These are phyloP conservation scores for Eristalis tenax DNA, from an alignment of 2,888 invertebrate genomes.

Conservation along the genomic window DNA sequence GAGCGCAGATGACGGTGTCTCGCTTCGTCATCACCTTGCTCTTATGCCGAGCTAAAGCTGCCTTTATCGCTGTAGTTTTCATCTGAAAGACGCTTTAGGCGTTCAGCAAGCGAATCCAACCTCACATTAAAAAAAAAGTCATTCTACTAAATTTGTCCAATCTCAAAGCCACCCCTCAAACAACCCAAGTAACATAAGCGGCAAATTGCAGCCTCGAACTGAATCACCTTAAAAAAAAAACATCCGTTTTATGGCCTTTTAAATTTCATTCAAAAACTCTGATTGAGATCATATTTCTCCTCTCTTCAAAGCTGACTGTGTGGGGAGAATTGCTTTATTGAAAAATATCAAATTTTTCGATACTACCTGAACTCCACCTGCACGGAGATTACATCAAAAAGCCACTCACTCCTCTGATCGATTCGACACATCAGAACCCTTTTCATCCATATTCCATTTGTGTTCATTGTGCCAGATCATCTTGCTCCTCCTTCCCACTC, in stretches of 20 bases:
- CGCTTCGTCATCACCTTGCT: too few relatives aligned
- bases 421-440: background rate
- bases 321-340: background rate
- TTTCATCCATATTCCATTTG: background rate
- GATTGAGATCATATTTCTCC: background rate
- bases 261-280: background rate
- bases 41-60: too few relatives aligned
- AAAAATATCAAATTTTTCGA: background rate
- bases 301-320: background rate
- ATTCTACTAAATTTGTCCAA: too few relatives aligned
- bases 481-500: background rate
- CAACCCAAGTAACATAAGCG: background rate
- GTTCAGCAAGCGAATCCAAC: too few relatives aligned
- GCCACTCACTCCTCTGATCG: background rate
- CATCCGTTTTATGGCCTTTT: background rate
- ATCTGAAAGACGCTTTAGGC: too few relatives aligned
- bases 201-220: background rate
- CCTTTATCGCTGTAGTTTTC: too few relatives aligned
- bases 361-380: background rate
- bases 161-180: too few relatives aligned
- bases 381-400: background rate
- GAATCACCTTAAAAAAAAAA: background rate
- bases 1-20: too few relatives aligned
- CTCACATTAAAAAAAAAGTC: too few relatives aligned
- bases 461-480: conserved; percentile 5